These are phyloP conservation scores for Gymnoscopelus microlampas DNA, from an alignment of 2,797 vertebrate species.

Conservation along the genomic window DNA sequence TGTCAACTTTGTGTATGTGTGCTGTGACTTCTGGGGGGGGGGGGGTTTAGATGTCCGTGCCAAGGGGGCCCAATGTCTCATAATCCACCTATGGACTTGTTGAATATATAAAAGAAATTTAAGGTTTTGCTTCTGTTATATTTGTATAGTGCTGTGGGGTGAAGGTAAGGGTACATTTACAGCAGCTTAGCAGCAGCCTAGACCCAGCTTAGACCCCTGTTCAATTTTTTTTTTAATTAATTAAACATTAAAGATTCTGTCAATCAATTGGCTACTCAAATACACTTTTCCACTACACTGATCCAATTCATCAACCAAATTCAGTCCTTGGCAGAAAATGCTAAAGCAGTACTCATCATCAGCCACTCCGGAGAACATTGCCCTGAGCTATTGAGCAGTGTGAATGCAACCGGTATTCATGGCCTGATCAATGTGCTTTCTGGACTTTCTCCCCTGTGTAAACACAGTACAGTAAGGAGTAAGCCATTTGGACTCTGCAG, in stretches of 20 bases:
- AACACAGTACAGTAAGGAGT: slow-evolving; percentile 73
- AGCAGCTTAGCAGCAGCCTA: slow-evolving; percentile 51
- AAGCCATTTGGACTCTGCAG: slow-evolving; percentile 67
- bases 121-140: slow-evolving; percentile 27
- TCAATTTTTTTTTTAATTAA: slow-evolving; percentile 71
- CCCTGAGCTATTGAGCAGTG: slow-evolving; percentile 51
- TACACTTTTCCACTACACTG: slow-evolving; percentile 62
- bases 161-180: slow-evolving; percentile 60
- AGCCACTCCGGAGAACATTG: slow-evolving; percentile 39
- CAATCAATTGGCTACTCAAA: slow-evolving; percentile 62
- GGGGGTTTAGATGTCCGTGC: too few species aligned
- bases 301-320: slow-evolving; percentile 73
- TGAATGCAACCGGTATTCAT: slow-evolving; percentile 54
- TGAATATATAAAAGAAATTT: too few species aligned
- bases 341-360: slow-evolving; percentile 63
- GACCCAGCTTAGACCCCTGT: slow-evolving; percentile 61
- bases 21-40: too few species aligned
- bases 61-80: too few species aligned
- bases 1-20: too few species aligned
- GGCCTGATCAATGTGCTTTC: slow-evolving; percentile 68
- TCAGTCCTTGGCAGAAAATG: slow-evolving; percentile 57
- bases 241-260: slow-evolving; percentile 77
- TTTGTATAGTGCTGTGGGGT: slow-evolving; percentile 45
- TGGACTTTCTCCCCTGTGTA: slow-evolving; percentile 64
- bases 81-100: too few species aligned